Base-by-base conservation (phyloP, 2,888 invertebrate species). In the Adelphocoris suturalis region DNA sequence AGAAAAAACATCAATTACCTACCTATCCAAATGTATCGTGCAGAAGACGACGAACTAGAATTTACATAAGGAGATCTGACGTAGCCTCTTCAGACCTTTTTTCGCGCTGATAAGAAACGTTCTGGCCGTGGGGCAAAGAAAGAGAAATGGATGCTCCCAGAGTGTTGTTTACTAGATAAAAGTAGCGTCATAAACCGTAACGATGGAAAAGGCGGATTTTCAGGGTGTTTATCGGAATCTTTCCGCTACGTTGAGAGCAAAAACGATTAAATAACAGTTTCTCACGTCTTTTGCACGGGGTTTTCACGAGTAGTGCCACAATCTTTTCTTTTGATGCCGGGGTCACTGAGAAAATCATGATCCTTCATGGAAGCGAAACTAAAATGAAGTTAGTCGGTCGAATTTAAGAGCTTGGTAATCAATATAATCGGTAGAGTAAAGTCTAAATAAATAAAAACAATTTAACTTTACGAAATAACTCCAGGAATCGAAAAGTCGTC, bases 131-230 rank as follows among this genome's bases (percentile, higher is more conserved):
- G 37, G 37, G 37, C 37, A 37, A 37, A 37, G 68, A 9, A 19
- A 68, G 68, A 23, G 23, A 68, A 23, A 23, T 68, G 23, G 23
- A 23, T 23, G 68, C 19, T n/a, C 57, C n/a, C 57, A n/a, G 57
- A 16, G 52, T 23, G 68, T 68, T 68, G 68, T 68, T 68, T 68
- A 68, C 68, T 9, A 68, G 68, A 68, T 23, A 61, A 16, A 16
- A n/a, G 61, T 19, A 68, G 68, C 68, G 68, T 68, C 68, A 68
- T 68, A 68, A 68, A 12, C 23, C 68, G 68, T 27, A 23, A 57
- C n/a, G n/a, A 57, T n/a, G n/a, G n/a, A 19, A 61, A 68, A 68
- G 13, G 23, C 11, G 23, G 23, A 23, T 19, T 23, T 68, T 13
- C 68, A 68, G 68, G 23, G 23, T 11, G 68, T 68, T 23, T 9